A percentile compares a stretch with the other conserved stretches of the same genome.
Evolutionary conservation across 2,113 vertebrate genomes (phyloP).

Genomic region (Passer domesticus): DNA sequence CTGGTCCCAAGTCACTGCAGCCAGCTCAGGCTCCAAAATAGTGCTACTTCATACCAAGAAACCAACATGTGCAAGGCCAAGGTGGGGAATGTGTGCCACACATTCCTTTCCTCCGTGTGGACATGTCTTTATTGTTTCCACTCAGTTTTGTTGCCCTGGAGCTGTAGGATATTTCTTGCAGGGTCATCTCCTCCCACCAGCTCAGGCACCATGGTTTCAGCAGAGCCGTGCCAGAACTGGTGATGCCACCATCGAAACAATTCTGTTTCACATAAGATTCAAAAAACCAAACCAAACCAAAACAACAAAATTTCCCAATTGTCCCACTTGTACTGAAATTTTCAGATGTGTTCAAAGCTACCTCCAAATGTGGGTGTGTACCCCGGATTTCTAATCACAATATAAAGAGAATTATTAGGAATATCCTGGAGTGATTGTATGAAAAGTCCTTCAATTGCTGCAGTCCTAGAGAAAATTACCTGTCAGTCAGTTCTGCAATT

Average conservation of each 20-base stretch:
- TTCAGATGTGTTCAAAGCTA: not conserved
- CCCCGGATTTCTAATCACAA: not conserved
- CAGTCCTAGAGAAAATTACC: not conserved
- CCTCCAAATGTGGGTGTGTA: not conserved
- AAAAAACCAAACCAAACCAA: not conserved
- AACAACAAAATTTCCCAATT: not conserved
- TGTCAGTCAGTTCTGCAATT: not conserved
- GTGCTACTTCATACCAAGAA: not conserved
- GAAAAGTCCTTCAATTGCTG: not conserved
- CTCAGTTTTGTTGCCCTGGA: conserved; percentile 34
- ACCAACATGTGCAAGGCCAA: not conserved
- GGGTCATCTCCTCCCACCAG: not conserved
- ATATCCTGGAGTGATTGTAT: not conserved
- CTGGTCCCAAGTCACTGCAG: not conserved
- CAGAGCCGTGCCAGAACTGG: not conserved
- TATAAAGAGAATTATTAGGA: not conserved
- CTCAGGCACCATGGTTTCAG: not conserved
- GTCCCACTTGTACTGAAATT: not conserved
- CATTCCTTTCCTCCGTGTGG: not conserved
- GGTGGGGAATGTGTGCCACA: not conserved
- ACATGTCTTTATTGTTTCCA: conserved; percentile 20
- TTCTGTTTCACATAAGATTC: not conserved
- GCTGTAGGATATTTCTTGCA: conserved; percentile 38
- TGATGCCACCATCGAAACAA: not conserved
- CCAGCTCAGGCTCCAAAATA: not conserved